Evolutionary conservation across 2,113 vertebrate species (phyloP), one percentile per base, ranked within the genome.

Genomic region (Dicaeum eximium): DNA sequence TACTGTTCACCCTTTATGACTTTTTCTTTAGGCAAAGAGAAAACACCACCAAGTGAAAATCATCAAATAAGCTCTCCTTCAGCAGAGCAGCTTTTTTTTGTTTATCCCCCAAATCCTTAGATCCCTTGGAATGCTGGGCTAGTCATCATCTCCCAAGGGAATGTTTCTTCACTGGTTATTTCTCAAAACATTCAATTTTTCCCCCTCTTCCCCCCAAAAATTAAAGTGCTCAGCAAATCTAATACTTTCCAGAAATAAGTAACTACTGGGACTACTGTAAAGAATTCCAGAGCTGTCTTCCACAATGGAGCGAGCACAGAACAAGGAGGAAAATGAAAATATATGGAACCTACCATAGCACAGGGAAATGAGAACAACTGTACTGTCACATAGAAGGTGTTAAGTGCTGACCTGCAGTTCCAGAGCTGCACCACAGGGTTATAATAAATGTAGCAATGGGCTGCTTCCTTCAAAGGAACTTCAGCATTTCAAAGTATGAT

Each of bases 191-290:
- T 18, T 31, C 3, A 74, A 35, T 30, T 75, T 16, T 62, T 2
- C 3, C 15, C 8, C 3, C 4, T 33, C 7, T 9, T 5, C 0
- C 3, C 7, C 2, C 6, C 2, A 19, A 37, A 30, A 47, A 20
- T 19, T 19, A 13, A 61, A 62, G 24, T 45, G 16, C 18, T 80
- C 15, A 50, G 25, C 11, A 67, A 67, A 64, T 35, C 2, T 10
- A 80, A 45, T 5, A n/a, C 30, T 45, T 91, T 44, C 5, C 28
- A 80, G 38, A 33, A 67, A 10, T 16, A 64, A 56, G 1, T 6
- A 37, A 71, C 11, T 89, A 72, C 21, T 67, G 35, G 27, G n/a
- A 56, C 2, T 25, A 30, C 15, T 56, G 33, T 21, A 40, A 24
- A 93, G 45, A 78, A 56, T 42, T 80, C 30, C 40, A 60, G 33